Evolutionary conservation across 2,797 vertebrate genomes (phyloP), one percentile per base, ranked within the genome.

Genomic region (Takifugu ocellatus): DNA sequence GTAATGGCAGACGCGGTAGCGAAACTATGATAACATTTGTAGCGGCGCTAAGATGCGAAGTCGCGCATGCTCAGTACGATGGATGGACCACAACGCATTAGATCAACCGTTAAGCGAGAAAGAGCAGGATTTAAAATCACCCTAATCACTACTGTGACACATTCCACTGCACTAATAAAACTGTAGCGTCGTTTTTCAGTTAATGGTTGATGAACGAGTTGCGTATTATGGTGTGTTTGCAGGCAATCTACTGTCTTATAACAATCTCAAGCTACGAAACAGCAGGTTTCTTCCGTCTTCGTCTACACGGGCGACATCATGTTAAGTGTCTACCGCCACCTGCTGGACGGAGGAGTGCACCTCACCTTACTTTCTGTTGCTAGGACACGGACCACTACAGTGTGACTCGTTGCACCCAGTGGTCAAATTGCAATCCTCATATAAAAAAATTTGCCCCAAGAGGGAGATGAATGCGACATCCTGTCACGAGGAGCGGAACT

Each of bases 301-400:
- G 21, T 6, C n/a, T 39, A 4, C 6, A 12, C 11, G 24, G 3
- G n/a, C 25, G 25, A 5, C 0, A 3, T 11, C 5, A 0, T 1
- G 3, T 27, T 16, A 11, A 2, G 4, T 3, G 5, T 0, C 0
- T 39, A 26, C 1, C 55, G 74, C 80, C 81, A 16, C 60, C 75
- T 12, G 29, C 49, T 49, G 88, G 81, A 44, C 39, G 80, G 79
- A 72, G 48, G 51, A 2, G 8, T 12, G 12, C 3, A 2, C 6
- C 24, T 36, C 26, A 0, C 1, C 12, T 51, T 39, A 24, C 47
- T 11, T 3, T 56, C 45, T 77, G 87, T 88, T 88, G 87, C 87
- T 87, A 84, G 57, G 88, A 74, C 63, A 90, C 81, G 12, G 50
- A 63, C 59, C 65, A 54, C 62, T 9, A 63, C 68, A 55, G 25